Percentiles rank a stretch among this genome's conserved stretches.
Evolutionary conservation across 2,797 vertebrate genomes (phyloP).

Genomic region (Eurystomus glaucurus): DNA sequence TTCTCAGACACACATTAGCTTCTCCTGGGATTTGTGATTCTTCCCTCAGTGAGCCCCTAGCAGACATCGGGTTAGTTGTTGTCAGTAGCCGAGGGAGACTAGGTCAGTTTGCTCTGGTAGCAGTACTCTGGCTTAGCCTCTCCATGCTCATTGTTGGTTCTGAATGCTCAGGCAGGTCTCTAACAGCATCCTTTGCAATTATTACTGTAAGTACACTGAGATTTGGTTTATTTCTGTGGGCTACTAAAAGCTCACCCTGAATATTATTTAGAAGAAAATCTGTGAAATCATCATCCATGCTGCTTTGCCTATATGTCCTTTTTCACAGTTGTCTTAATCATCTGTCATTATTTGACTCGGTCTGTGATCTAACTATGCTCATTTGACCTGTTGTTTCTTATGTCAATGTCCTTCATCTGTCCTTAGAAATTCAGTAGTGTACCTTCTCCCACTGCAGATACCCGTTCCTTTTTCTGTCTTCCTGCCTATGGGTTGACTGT

Average conservation of each 20-base stretch:
- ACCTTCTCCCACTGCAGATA: not conserved
- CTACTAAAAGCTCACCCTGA: not conserved
- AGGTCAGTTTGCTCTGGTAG: not conserved
- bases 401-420: not conserved
- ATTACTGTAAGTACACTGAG: not conserved
- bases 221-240: not conserved
- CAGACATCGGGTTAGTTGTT: not conserved
- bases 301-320: not conserved
- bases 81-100: not conserved
- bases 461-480: not conserved
- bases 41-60: not conserved
- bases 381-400: not conserved
- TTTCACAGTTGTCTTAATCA: not conserved
- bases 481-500: rapidly evolving
- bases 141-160: not conserved
- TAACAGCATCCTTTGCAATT: not conserved
- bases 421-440: not conserved
- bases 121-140: not conserved
- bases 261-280: not conserved
- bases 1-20: not conserved
- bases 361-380: not conserved
- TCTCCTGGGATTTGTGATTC: not conserved
- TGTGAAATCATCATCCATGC: not conserved
- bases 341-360: not conserved
- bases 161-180: not conserved